Percentiles rank a stretch among this genome's conserved stretches.
Conservation (phyloP, 2,888 invertebrate species). For the Pterobdella sp. region DNA sequence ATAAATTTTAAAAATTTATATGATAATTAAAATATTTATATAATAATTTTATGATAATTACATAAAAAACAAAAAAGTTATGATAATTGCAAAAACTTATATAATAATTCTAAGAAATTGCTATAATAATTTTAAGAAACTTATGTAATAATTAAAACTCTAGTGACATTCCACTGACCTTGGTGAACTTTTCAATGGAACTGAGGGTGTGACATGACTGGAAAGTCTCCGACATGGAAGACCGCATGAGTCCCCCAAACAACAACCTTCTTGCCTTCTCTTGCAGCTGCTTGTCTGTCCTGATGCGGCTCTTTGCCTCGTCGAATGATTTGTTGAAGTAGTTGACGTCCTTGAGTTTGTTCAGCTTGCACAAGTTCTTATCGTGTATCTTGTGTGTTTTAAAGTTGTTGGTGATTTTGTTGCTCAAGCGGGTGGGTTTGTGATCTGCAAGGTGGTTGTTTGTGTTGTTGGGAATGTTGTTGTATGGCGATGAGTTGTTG, state of each 20-base stretch:
- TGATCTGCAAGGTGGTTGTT: not conserved
- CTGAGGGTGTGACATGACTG: not conserved
- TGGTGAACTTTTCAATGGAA: slow-evolving; percentile 21
- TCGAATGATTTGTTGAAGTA: slow-evolving; percentile 12
- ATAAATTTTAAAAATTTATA: not conserved
- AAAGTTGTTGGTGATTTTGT: slow-evolving; percentile 8
- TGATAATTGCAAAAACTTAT: not conserved
- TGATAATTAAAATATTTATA: not conserved
- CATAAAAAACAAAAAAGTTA: not conserved
- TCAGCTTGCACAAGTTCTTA: slow-evolving; percentile 9
- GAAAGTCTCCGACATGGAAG: slow-evolving; percentile 17
- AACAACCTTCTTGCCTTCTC: not conserved
- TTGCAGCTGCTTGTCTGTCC: not conserved
- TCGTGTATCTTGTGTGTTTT: slow-evolving; percentile 11
- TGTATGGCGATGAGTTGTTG: not conserved
- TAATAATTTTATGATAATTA: not conserved
- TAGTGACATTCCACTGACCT: too few species aligned
- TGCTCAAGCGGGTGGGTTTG: not conserved
- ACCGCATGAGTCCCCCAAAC: slow-evolving; percentile 13
- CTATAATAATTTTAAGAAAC: too few species aligned
- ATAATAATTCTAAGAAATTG: not conserved
- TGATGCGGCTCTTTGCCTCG: slow-evolving; percentile 10
- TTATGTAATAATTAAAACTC: too few species aligned
- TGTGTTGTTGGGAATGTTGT: not conserved
- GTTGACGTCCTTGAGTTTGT: slow-evolving; percentile 12